Conservation (phyloP, 2,113 vertebrate genomes). For the Misgurnus mizolepis region DNA sequence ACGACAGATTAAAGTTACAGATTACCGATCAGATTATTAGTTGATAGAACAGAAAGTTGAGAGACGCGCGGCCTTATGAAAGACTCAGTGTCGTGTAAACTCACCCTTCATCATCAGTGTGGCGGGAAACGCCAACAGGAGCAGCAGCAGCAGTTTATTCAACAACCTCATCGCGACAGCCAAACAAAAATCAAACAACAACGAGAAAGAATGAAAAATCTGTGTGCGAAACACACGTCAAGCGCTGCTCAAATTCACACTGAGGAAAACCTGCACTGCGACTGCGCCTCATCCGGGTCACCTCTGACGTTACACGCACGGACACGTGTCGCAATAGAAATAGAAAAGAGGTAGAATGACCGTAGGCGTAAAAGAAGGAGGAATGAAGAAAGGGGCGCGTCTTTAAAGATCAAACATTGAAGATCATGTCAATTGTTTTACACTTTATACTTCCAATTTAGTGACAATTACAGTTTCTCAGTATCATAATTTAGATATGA, state of each 20-base stretch:
- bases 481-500: background rate
- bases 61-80: background rate
- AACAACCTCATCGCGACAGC: background rate
- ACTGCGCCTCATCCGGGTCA: constrained; percentile 14
- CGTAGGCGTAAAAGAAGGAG: background rate
- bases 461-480: background rate
- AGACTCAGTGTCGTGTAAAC: background rate
- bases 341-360: background rate
- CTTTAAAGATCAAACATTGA: no score
- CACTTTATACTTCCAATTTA: no score
- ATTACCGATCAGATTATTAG: background rate
- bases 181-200: background rate
- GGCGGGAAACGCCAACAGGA: constrained; percentile 13
- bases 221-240: background rate
- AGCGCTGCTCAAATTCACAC: background rate
- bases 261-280: background rate
- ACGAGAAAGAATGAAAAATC: background rate
- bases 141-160: background rate
- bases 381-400: no score
- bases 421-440: no score
- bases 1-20: background rate
- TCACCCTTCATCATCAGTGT: constrained; percentile 24
- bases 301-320: constrained; percentile 2
- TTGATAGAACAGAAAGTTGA: background rate
- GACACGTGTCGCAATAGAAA: constrained; percentile 17